Evolutionary conservation across 2,888 invertebrate genomes (phyloP).

Genomic region (Deilephila elpenor): DNA sequence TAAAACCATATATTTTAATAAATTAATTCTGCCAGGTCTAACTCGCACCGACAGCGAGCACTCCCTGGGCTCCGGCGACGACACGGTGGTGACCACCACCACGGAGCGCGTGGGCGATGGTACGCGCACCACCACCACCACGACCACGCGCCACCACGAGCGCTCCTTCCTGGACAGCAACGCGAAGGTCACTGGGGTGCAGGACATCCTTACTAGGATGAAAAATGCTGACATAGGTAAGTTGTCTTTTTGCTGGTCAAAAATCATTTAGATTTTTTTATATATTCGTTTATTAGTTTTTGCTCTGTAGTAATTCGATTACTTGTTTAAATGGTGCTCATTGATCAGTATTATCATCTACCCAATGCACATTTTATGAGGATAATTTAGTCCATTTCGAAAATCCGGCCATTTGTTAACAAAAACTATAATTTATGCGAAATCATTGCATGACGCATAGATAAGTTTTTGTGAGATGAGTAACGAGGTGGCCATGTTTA

Average conservation of each 20-base stretch:
- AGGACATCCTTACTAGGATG: slow-evolving; percentile 91
- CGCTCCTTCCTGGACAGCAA: slow-evolving; percentile 89
- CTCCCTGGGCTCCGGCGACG: slow-evolving; percentile 72
- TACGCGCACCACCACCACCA: slow-evolving; percentile 56
- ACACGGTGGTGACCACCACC: slow-evolving; percentile 56
- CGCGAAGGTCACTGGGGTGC: slow-evolving; percentile 88
- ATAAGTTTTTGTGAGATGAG: background rate
- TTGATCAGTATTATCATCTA: too few species aligned
- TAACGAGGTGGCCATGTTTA: background rate
- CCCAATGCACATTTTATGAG: background rate
- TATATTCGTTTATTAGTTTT: background rate
- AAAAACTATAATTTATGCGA: slow-evolving; percentile 9
- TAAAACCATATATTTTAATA: too few species aligned
- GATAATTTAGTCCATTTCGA: too few species aligned
- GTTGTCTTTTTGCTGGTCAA: slow-evolving; percentile 30
- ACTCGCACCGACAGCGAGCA: slow-evolving; percentile 74
- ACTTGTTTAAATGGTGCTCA: too few species aligned
- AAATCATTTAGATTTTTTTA: background rate
- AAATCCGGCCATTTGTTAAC: background rate
- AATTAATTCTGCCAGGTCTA: slow-evolving; percentile 51
- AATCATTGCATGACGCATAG: slow-evolving; percentile 23
- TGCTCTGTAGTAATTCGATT: too few species aligned
- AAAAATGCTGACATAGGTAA: slow-evolving; percentile 89
- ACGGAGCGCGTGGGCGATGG: slow-evolving; percentile 56
- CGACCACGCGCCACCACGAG: slow-evolving; percentile 46